Conservation (phyloP, 2,888 invertebrate species). For the Chymomyza fuscimana region DNA sequence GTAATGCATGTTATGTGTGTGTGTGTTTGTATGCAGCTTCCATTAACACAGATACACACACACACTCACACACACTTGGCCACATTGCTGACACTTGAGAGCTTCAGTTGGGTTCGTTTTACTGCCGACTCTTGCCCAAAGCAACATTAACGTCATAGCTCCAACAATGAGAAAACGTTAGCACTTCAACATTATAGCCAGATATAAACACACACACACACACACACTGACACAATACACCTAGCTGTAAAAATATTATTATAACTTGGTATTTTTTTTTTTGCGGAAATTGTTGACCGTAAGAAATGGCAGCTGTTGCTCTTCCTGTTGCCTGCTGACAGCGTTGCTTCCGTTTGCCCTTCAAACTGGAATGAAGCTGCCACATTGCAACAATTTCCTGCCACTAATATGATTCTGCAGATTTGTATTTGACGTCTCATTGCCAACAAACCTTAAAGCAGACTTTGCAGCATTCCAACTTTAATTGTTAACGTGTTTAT, state of each 20-base stretch:
- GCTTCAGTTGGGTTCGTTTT: not conserved
- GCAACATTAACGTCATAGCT: not conserved
- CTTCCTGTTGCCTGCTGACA: not conserved
- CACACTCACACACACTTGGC: not conserved
- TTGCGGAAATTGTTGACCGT: not conserved
- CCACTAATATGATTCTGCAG: not conserved
- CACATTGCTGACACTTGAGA: not conserved
- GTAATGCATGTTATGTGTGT: not conserved
- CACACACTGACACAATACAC: not conserved
- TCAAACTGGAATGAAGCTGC: not conserved
- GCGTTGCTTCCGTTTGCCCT: not conserved
- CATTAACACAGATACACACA: constrained; percentile 3
- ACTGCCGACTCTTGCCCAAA: not conserved
- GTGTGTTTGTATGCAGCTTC: not conserved
- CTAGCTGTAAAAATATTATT: constrained; percentile 4
- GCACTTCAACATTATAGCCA: not conserved
- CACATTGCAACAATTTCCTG: not conserved
- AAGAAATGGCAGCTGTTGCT: constrained; percentile 1
- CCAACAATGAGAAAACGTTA: not conserved
- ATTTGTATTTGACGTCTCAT: not conserved
- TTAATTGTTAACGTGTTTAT: not conserved
- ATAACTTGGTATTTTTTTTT: not conserved
- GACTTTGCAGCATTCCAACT: not conserved
- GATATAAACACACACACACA: not conserved
- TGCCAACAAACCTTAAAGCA: not conserved